A percentile compares a stretch with the other conserved stretches of the same genome.
phyloP scores from a whole-genome alignment of 1,140 invertebrate species.

The Dreissena polymorpha region DNA sequence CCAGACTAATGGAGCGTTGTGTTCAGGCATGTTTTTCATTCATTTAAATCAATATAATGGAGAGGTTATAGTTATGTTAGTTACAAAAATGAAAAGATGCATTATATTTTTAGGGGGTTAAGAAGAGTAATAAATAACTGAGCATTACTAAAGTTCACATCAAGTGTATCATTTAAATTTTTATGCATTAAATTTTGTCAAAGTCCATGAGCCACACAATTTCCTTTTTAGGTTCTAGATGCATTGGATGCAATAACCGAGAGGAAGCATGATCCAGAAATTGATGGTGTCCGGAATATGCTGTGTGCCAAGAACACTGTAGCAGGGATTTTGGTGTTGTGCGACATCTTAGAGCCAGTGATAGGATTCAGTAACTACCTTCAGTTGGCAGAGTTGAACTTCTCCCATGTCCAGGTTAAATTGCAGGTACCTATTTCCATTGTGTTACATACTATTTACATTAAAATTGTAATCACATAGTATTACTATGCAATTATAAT shows the following conservation, averaged over 20 bases:
- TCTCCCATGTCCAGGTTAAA: not conserved
- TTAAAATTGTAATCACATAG: too few relatives aligned
- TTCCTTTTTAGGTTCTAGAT: slow-evolving; percentile 16
- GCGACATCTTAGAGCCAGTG: slow-evolving; percentile 13
- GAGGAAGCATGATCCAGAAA: slow-evolving; percentile 13
- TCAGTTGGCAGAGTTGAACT: slow-evolving; percentile 9
- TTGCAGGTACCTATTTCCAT: too few relatives aligned
- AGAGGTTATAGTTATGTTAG: not conserved
- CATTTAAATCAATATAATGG: not conserved
- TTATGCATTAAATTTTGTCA: not conserved
- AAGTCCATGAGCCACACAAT: not conserved
- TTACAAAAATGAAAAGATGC: too few relatives aligned
- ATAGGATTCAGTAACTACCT: slow-evolving; percentile 21
- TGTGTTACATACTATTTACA: not conserved
- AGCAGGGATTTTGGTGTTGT: slow-evolving; percentile 11
- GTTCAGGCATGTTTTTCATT: slow-evolving; percentile 10
- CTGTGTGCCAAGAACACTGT: slow-evolving; percentile 1
- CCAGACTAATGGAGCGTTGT: slow-evolving; percentile 20
- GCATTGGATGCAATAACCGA: slow-evolving; percentile 10
- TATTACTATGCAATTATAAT: too few relatives aligned
- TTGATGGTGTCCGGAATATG: slow-evolving; percentile 21
- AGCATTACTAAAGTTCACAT: not conserved
- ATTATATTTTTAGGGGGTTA: too few relatives aligned
- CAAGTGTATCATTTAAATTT: not conserved
- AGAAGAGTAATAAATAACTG: not conserved